These are phyloP conservation scores for Phenganax stokvisi DNA, from an alignment of 92 coral and sea anemone species.

Conservation along the genomic window DNA sequence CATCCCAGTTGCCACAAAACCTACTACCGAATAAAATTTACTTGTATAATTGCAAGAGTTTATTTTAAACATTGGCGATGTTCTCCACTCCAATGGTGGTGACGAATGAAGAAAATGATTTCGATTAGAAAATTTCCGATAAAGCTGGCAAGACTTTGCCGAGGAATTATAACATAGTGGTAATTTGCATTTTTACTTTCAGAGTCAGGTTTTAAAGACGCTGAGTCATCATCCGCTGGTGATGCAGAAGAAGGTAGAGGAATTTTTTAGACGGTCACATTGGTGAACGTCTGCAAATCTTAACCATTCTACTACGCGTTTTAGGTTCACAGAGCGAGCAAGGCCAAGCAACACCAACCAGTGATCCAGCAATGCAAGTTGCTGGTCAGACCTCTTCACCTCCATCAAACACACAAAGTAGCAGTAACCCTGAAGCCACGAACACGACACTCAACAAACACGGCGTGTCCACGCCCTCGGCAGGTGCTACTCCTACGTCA, in stretches of 20 bases:
- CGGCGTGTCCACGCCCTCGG: neutral
- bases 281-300: neutral
- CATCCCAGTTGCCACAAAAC: no score
- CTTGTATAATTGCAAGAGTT: no score
- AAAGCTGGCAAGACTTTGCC: no score
- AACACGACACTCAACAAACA: neutral
- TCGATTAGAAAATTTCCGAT: no score
- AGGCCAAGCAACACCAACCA: neutral
- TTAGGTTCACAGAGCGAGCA: constrained; percentile 4
- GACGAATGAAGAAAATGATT: no score
- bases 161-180: no score
- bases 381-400: neutral
- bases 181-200: neutral
- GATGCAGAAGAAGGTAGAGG: constrained; percentile 7
- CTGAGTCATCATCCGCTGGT: neutral
- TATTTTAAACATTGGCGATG: no score
- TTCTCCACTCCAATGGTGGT: no score
- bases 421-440: neutral
- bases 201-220: constrained; percentile 13
- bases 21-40: no score
- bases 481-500: neutral
- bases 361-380: constrained; percentile 13
- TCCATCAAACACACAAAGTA: neutral
- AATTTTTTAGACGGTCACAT: neutral
- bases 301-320: neutral